Conservation (phyloP, 2,113 vertebrate species). For the Tragelaphus imberbis region DNA sequence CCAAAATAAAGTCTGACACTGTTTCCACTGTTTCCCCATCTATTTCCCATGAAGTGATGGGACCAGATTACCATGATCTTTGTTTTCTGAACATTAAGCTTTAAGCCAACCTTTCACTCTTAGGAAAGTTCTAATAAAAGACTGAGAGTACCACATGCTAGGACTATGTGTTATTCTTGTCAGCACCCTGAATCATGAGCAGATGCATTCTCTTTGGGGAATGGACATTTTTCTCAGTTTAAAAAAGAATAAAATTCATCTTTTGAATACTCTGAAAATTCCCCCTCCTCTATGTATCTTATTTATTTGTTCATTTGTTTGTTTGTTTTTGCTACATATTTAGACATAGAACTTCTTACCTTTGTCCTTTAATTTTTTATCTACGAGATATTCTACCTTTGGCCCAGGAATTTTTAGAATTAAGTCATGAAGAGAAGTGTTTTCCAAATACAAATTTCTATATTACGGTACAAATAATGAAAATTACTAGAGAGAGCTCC, state of each 20-base stretch:
- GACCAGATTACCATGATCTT: too few species aligned
- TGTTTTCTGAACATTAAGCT: too few species aligned
- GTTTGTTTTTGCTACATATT: background rate
- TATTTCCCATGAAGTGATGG: too few species aligned
- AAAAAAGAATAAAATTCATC: background rate
- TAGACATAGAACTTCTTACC: background rate
- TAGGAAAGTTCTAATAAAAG: background rate
- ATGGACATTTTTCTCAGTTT: background rate
- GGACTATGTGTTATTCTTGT: background rate
- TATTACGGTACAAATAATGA: background rate
- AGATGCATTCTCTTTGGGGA: background rate
- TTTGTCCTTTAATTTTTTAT: background rate
- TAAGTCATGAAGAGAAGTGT: background rate
- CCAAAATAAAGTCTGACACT: too few species aligned
- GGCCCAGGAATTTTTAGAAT: background rate
- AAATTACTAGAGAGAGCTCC: background rate
- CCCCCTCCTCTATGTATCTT: background rate
- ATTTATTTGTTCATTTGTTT: background rate
- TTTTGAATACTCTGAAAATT: background rate
- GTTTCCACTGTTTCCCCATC: too few species aligned
- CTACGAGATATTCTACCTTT: background rate
- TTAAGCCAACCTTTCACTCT: background rate
- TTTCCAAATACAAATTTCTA: background rate
- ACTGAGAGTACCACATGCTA: fast-evolving
- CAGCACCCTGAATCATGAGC: background rate